Evolutionary conservation across 2,797 vertebrate genomes (phyloP), one percentile per base, ranked within the genome.

Genomic region (Echeneis naucrates): DNA sequence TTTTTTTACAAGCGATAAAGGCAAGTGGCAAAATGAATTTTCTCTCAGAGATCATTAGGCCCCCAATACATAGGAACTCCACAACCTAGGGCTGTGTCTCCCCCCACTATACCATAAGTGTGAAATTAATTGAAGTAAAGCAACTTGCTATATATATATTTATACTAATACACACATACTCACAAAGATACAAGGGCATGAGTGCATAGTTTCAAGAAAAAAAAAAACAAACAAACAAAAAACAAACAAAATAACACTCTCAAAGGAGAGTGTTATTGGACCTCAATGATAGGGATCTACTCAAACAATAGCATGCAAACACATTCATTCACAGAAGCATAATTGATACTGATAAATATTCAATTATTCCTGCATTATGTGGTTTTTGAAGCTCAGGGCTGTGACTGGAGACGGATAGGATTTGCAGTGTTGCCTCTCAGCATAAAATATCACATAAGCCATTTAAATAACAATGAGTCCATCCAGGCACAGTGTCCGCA

Each of bases 321-420:
- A 72, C 47, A 30, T 53, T 53, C 4, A 74, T 67, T 70, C 77
- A 84, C 40, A 51, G 55, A 75, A 10, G 19, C 54, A 1, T 64
- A 66, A 85, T 77, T 83, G 60, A 81, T 77, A 55, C 26, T 72
- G 85, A 90, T 90, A 86, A 80, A 69, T 68, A 68, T 85, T 90
- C 66, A 90, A 88, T 89, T 87, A 91, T 86, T 85, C 67, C 65
- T 62, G 79, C 80, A 89, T 92, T 83, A 75, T 77, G 75, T 74
- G 67, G 73, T 87, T 87, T 82, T 84, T 89, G 79, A 84, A 80
- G 67, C 78, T 63, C 75, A 8, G 55, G 16, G 61, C 70, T 75
- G 76, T 76, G 77, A 78, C 77, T 75, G 66, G 40, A 80, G 78
- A 80, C 77, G 52, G 81, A 85, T 73, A 80, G 73, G 75, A 83